phyloP scores from a whole-genome alignment of 2,797 vertebrate species.

The Syndactyla subalaris region DNA sequence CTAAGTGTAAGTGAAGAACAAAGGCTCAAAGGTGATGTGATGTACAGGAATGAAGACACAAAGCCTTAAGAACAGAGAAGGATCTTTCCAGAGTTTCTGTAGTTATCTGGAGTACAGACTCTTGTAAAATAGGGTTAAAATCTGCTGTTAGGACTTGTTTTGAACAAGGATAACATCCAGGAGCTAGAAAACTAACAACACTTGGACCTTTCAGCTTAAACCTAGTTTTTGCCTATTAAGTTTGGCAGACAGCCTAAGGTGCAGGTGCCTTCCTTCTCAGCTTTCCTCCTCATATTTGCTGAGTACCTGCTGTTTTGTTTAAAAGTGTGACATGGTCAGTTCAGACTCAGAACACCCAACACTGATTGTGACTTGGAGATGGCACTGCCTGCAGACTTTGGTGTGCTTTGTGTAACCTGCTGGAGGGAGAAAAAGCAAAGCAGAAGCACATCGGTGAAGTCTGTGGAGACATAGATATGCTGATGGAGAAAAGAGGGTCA shows the following conservation, averaged over 20 bases:
- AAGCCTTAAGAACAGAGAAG: background rate
- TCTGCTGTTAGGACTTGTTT: background rate
- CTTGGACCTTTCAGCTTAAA: background rate
- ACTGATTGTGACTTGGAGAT: background rate
- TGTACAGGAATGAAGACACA: background rate
- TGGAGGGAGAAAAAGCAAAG: background rate
- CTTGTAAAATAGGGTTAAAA: background rate
- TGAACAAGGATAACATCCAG: background rate
- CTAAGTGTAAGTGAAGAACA: background rate
- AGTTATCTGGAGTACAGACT: background rate
- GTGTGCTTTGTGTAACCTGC: background rate
- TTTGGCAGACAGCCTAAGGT: background rate
- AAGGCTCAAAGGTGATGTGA: background rate
- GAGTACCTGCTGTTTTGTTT: background rate
- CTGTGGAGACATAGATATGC: background rate
- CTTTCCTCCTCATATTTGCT: background rate
- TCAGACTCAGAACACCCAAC: background rate
- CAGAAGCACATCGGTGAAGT: background rate
- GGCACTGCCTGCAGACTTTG: background rate
- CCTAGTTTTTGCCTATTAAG: background rate
- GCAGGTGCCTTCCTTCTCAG: background rate
- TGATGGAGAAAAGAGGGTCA: background rate
- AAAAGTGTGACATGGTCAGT: background rate
- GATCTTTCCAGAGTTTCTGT: background rate
- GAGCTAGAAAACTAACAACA: background rate